Evolutionary conservation across 1,140 invertebrate species (phyloP).

Genomic region (Brachionus calyciflorus): DNA sequence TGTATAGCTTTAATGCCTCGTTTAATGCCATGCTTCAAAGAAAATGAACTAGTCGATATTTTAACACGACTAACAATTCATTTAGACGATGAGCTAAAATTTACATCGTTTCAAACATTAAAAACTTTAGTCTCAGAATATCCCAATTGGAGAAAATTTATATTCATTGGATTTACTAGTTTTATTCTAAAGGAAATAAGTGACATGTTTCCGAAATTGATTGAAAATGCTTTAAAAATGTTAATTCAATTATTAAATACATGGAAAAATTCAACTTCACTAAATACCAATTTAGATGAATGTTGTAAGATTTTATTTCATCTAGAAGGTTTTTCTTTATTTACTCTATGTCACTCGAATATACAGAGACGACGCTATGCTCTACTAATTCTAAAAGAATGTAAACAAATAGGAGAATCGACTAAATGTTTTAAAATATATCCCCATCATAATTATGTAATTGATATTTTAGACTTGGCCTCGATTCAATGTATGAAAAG

Average conservation of each 20-base stretch:
- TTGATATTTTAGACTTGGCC: slow-evolving; percentile 22
- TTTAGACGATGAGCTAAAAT: slow-evolving; percentile 66
- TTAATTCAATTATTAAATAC: slow-evolving; percentile 83
- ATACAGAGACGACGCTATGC: background rate
- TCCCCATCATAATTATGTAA: background rate
- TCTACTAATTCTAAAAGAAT: slow-evolving; percentile 20
- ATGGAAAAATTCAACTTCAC: slow-evolving; percentile 69
- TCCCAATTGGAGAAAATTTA: slow-evolving; percentile 92
- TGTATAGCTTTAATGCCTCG: slow-evolving; percentile 96
- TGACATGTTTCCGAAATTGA: slow-evolving; percentile 79
- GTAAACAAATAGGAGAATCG: slow-evolving; percentile 12
- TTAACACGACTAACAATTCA: slow-evolving; percentile 81
- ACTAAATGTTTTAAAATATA: slow-evolving; percentile 25
- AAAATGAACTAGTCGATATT: slow-evolving; percentile 86
- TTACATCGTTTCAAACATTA: slow-evolving; percentile 86
- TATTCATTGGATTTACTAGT: slow-evolving; percentile 80
- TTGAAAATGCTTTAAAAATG: slow-evolving; percentile 91
- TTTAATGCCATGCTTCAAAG: slow-evolving; percentile 90
- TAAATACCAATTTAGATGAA: slow-evolving; percentile 49
- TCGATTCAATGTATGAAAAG: background rate
- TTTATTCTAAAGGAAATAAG: slow-evolving; percentile 87
- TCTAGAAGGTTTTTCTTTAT: slow-evolving; percentile 32
- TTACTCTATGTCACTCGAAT: slow-evolving; percentile 28
- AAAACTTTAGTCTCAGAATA: slow-evolving; percentile 93
- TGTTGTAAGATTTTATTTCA: slow-evolving; percentile 29